phyloP scores from a whole-genome alignment of 2,113 vertebrate genomes.

The Myxocyprinus asiaticus region DNA sequence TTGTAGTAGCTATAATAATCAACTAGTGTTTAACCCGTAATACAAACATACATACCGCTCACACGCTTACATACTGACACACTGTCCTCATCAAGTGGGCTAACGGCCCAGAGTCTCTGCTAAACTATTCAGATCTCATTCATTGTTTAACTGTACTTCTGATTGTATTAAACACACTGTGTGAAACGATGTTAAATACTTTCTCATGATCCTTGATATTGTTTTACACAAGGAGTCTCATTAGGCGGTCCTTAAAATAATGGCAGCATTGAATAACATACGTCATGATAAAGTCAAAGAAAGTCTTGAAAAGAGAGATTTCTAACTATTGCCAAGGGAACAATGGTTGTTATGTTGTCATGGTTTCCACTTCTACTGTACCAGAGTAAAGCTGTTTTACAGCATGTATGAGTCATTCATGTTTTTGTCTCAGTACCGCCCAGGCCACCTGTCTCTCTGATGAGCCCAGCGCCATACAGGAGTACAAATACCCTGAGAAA shows the following conservation, averaged over 20 bases:
- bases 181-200: constrained; percentile 64
- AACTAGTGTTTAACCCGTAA: background rate
- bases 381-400: constrained; percentile 12
- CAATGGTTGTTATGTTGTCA: constrained; percentile 64
- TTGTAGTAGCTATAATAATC: no score
- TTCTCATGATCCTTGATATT: constrained; percentile 64
- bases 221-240: constrained; percentile 64
- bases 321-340: constrained; percentile 54
- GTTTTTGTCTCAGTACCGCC: constrained; percentile 73
- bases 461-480: constrained; percentile 78
- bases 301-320: constrained; percentile 55
- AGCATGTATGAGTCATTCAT: constrained; percentile 34
- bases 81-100: no score
- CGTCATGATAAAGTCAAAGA: constrained; percentile 63
- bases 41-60: constrained; percentile 20
- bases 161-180: constrained; percentile 54
- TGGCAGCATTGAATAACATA: constrained; percentile 58
- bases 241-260: constrained; percentile 51
- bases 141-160: constrained; percentile 58
- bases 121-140: constrained; percentile 69
- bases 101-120: constrained; percentile 55
- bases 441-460: constrained; percentile 86
- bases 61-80: no score
- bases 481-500: constrained; percentile 85
- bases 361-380: constrained; percentile 50